Conservation (phyloP, 2,888 invertebrate genomes). For the Itoplectis maculator region DNA sequence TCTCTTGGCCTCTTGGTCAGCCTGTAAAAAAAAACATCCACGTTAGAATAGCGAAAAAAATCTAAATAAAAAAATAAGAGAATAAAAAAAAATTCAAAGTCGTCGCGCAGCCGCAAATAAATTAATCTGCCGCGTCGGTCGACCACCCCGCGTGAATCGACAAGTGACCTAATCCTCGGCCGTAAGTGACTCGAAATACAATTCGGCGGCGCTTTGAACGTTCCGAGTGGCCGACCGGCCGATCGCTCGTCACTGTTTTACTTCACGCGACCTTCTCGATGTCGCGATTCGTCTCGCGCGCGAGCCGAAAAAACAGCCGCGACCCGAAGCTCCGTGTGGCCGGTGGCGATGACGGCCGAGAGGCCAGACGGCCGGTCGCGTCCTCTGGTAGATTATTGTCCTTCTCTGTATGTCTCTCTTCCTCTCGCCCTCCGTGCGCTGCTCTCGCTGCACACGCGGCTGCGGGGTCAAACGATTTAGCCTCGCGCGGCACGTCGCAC, state of each 20-base stretch:
- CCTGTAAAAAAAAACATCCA: too few relatives aligned
- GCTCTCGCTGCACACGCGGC: too few relatives aligned
- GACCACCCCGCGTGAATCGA: slow-evolving; percentile 29
- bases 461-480: slow-evolving; percentile 71
- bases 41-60: background rate
- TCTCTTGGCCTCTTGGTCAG: slow-evolving; percentile 29
- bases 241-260: slow-evolving; percentile 19
- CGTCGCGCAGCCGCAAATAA: slow-evolving; percentile 47
- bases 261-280: too few relatives aligned
- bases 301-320: background rate
- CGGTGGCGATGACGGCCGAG: slow-evolving; percentile 16
- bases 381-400: background rate
- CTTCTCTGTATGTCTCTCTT: slow-evolving; percentile 7
- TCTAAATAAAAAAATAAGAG: slow-evolving; percentile 22
- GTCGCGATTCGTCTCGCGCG: slow-evolving; percentile 4
- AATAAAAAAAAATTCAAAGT: slow-evolving; percentile 8
- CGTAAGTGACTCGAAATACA: background rate
- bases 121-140: slow-evolving; percentile 34
- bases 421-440: background rate
- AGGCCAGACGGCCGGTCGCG: slow-evolving; percentile 25
- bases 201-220: slow-evolving; percentile 22
- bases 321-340: too few relatives aligned
- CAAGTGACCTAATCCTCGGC: slow-evolving; percentile 25
- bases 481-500: slow-evolving; percentile 66
- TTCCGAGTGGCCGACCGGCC: background rate